phyloP scores from a whole-genome alignment of 2,888 invertebrate genomes.

The Harpalus rubripes region DNA sequence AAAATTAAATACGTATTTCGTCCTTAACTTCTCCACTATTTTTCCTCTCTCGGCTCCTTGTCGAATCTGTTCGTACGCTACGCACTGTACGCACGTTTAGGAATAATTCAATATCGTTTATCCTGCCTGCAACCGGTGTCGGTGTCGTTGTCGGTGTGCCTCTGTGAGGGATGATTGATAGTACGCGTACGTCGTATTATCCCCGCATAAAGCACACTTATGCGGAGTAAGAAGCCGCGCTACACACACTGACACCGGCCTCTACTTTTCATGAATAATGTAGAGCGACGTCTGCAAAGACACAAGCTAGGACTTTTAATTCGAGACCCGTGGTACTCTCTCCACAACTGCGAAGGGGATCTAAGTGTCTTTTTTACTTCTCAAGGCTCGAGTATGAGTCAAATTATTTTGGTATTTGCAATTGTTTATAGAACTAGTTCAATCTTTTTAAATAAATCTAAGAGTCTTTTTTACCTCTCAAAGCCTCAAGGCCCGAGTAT shows the following conservation, averaged over 20 bases:
- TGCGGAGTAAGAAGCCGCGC: constrained; percentile 26
- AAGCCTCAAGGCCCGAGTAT: too few species aligned
- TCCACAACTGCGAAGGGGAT: too few species aligned
- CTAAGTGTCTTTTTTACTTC: too few species aligned
- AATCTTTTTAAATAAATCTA: too few species aligned
- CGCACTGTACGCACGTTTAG: constrained; percentile 59
- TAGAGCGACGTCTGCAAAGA: constrained; percentile 71
- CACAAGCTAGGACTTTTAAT: constrained; percentile 53
- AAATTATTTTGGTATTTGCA: too few species aligned
- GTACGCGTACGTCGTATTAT: constrained; percentile 57
- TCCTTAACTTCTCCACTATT: too few species aligned
- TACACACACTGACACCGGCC: constrained; percentile 4
- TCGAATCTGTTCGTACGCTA: constrained; percentile 2
- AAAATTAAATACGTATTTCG: too few species aligned
- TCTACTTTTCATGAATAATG: constrained; percentile 78
- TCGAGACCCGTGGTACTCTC: background rate
- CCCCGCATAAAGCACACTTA: constrained; percentile 62
- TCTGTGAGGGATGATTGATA: constrained; percentile 59
- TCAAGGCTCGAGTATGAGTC: too few species aligned
- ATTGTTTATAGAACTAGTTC: too few species aligned
- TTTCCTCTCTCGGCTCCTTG: too few species aligned
- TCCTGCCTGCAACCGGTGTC: constrained; percentile 61
- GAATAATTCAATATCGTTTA: constrained; percentile 67
- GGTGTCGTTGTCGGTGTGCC: background rate
- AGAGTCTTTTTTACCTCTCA: too few species aligned